phyloP scores from a whole-genome alignment of 1,140 invertebrate genomes.

The Rhagoletis zephyria region DNA sequence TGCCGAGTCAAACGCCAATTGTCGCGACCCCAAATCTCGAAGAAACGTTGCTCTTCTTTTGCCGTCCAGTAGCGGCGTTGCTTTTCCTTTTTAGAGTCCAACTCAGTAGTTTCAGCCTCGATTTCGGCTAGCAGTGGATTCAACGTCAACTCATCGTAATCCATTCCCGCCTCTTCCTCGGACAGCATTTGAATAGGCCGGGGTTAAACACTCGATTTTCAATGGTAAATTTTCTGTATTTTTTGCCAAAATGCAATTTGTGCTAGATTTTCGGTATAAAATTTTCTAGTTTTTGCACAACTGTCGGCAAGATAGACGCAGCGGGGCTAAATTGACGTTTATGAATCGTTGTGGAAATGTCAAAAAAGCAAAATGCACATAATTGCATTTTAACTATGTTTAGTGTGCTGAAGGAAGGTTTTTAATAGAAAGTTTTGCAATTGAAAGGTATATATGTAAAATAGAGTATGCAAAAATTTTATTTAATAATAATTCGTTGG shows the following conservation, averaged over 20 bases:
- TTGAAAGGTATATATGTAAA: too few relatives aligned
- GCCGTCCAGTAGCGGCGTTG: constrained; percentile 69
- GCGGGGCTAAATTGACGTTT: constrained; percentile 13
- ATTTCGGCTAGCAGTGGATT: constrained; percentile 57
- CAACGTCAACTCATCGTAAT: constrained; percentile 58
- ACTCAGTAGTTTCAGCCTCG: constrained; percentile 60
- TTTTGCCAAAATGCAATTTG: constrained; percentile 26
- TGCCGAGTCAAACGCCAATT: constrained; percentile 69
- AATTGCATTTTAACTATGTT: constrained; percentile 15
- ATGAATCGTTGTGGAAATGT: neutral
- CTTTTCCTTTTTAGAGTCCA: constrained; percentile 66
- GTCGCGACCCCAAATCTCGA: constrained; percentile 70
- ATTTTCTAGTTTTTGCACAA: constrained; percentile 43
- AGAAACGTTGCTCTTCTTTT: constrained; percentile 68
- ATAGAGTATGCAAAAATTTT: too few relatives aligned
- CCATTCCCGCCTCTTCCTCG: constrained; percentile 28
- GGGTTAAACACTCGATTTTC: neutral
- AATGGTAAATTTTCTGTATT: neutral
- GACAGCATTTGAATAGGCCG: constrained; percentile 3
- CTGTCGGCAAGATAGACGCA: constrained; percentile 28
- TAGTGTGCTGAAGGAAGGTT: neutral
- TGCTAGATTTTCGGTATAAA: constrained; percentile 41
- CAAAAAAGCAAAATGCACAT: neutral
- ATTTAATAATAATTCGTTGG: too few relatives aligned
- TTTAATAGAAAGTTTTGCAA: too few relatives aligned